Conservation (phyloP, 2,797 vertebrate species). For the Threskiornis aethiopicus region DNA sequence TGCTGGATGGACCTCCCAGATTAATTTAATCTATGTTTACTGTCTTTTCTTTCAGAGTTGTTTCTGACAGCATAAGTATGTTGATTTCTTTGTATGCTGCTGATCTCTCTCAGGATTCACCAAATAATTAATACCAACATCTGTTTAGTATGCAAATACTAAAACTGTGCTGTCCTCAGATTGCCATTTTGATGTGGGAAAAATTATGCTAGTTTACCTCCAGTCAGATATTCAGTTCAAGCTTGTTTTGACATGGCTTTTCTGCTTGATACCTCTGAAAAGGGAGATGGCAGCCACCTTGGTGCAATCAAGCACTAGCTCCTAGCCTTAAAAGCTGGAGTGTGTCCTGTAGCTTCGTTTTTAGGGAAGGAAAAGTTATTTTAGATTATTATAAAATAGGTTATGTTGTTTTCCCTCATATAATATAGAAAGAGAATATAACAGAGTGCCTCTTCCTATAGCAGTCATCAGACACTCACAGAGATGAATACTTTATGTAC, state of each 20-base stretch:
- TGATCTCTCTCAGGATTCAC: not conserved
- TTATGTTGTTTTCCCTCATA: not conserved
- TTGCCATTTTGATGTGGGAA: not conserved
- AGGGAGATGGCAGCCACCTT: not conserved
- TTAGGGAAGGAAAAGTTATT: not conserved
- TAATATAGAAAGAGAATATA: not conserved
- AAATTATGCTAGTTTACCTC: not conserved
- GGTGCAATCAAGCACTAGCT: not conserved
- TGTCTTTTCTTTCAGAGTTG: not conserved
- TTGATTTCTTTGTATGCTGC: not conserved
- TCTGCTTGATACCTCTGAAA: not conserved
- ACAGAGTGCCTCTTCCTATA: not conserved
- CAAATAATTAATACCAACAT: slow-evolving; percentile 38
- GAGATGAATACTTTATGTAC: not conserved
- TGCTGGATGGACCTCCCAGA: not conserved
- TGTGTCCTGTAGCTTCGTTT: not conserved
- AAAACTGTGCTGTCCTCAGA: not conserved
- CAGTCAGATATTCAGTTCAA: not conserved
- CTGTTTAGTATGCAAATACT: slow-evolving; percentile 29
- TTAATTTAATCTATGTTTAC: slow-evolving; percentile 8
- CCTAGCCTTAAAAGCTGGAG: not conserved
- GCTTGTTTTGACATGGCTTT: not conserved
- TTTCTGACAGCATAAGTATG: not conserved
- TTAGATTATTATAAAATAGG: not conserved
- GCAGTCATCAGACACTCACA: not conserved